Base-by-base conservation (phyloP, 2,888 invertebrate species). In the Drosophila peninsularis region DNA sequence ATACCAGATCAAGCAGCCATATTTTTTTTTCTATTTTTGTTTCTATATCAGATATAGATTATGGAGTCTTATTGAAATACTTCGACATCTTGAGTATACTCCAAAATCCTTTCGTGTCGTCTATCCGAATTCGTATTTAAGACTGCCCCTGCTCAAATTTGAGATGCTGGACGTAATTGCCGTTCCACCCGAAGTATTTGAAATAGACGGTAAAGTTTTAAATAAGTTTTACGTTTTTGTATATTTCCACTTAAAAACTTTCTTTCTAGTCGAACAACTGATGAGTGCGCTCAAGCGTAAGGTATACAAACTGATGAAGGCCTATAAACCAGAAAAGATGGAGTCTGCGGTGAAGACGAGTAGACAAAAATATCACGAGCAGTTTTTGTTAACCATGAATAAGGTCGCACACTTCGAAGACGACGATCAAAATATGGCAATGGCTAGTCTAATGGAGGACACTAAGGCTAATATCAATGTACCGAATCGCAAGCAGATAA, bases 401-500 rank as follows among this genome's bases (percentile, higher is more conserved):
- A 11, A 36, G 14, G 10, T 13, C 5, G 64, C 57, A 2, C 0
- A 3, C n/a, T n/a, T 2, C 5, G 6, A n/a, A 1, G 17, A 34
- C 1, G 69, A 61, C 0, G 73, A 71, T 17, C 44, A 53, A 7
- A 54, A 60, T 6, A 17, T 17, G 13, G 5, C 2, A 17, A 17
- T 42, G 7, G 78, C 80, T 11, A 85, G 82, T 47, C n/a, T 82
- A 1, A 32, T 87, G 24, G 79, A 85, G 52, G 60, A 70, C 7
- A 58, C 71, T 13, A 90, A 85, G 60, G 75, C 60, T 1, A 50
- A 73, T 44, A 83, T 82, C 44, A 76, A 63, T 74, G 78, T 91
- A 6, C 91, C 89, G 2, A 91, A 84, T 70, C 91, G 92, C n/a
- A 90, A 90, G 32, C 90, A 90, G 70, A 88, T 92, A 10, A 92